Conservation (phyloP, 2,797 vertebrate species). For the Arrhamphus sclerolepis region DNA sequence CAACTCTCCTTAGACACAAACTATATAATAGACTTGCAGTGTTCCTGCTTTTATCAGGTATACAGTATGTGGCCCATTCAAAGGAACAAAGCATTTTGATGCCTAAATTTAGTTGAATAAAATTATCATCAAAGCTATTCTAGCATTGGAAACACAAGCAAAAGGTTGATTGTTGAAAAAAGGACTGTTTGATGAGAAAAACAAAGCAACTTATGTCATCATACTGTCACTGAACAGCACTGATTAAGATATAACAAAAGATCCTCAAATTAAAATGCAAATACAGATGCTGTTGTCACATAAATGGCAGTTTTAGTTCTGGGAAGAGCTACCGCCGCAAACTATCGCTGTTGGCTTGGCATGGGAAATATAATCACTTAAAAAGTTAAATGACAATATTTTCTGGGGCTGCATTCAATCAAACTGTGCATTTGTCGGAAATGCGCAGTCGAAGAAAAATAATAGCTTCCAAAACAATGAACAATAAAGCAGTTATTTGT, state of each 20-base stretch:
- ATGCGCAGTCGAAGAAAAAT: constrained; percentile 26
- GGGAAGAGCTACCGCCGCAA: constrained; percentile 35
- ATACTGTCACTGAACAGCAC: constrained; percentile 58
- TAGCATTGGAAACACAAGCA: constrained; percentile 54
- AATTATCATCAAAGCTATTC: constrained; percentile 60
- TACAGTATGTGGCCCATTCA: constrained; percentile 25
- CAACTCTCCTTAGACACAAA: constrained; percentile 19
- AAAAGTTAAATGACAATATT: constrained; percentile 41
- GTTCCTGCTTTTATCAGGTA: constrained; percentile 26
- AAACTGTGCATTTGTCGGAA: constrained; percentile 33
- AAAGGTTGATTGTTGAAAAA: constrained; percentile 34
- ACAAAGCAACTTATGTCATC: constrained; percentile 61
- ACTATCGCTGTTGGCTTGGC: constrained; percentile 52
- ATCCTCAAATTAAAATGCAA: constrained; percentile 34
- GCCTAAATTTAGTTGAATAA: constrained; percentile 71
- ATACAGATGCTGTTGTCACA: constrained; percentile 46
- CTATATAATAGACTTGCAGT: constrained; percentile 1
- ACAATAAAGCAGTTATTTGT: constrained; percentile 10
- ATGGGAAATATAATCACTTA: constrained; percentile 48
- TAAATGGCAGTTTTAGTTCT: constrained; percentile 54
- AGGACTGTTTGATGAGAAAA: constrained; percentile 43
- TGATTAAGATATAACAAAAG: constrained; percentile 59
- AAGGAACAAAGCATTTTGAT: constrained; percentile 53
- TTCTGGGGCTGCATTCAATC: constrained; percentile 19
- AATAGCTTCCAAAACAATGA: constrained; percentile 13